These are phyloP conservation scores for Poeciliopsis infans DNA, from an alignment of 2,797 vertebrate species.

Conservation along the genomic window DNA sequence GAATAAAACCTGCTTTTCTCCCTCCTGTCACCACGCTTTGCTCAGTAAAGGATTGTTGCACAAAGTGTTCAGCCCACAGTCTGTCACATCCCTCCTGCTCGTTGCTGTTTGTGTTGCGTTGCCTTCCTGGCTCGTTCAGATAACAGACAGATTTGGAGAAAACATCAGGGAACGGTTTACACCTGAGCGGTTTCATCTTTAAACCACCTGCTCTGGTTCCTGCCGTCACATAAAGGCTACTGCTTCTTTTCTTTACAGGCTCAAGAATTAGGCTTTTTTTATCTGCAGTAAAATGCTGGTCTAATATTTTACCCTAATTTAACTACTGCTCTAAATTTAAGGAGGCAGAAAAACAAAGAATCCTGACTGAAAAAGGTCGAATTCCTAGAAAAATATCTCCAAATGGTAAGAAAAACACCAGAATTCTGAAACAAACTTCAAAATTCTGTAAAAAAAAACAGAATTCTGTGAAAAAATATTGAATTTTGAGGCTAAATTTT, in stretches of 20 bases:
- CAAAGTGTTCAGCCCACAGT: constrained; percentile 31
- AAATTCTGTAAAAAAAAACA: too few relatives aligned
- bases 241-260: not conserved
- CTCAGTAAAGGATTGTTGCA: constrained; percentile 1
- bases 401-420: too few relatives aligned
- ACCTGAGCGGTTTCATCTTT: constrained; percentile 2
- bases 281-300: not conserved
- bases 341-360: not conserved
- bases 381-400: not conserved
- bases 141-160: constrained; percentile 12
- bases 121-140: constrained; percentile 8
- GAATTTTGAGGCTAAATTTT: too few relatives aligned
- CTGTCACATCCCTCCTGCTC: constrained; percentile 21
- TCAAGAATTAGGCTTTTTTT: not conserved
- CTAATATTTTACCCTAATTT: not conserved
- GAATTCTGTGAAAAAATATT: too few relatives aligned
- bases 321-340: not conserved
- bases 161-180: not conserved
- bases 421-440: not conserved
- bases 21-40: constrained; percentile 14
- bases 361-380: not conserved
- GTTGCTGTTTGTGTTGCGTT: constrained; percentile 4
- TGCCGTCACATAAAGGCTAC: not conserved
- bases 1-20: constrained; percentile 27
- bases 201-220: not conserved